Evolutionary conservation across 2,113 vertebrate genomes (phyloP).

Genomic region (Oxygymnocypris stewartii): DNA sequence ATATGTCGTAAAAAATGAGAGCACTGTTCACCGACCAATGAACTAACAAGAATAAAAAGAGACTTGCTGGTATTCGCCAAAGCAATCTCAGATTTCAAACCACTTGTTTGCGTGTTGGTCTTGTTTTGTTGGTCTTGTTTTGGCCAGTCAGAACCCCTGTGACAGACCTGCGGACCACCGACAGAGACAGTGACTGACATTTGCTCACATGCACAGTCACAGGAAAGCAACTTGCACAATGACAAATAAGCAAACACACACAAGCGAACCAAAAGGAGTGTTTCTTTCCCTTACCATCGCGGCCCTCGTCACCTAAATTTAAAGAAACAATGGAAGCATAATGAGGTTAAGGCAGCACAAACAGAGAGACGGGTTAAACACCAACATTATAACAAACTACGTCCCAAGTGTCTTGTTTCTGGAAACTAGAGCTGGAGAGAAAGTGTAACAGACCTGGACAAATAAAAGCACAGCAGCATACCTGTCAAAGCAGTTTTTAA

Average conservation of each 20-base stretch:
- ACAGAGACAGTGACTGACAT: slow-evolving; percentile 38
- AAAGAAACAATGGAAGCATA: slow-evolving; percentile 20
- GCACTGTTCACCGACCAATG: background rate
- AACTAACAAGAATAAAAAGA: background rate
- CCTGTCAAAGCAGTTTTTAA: background rate
- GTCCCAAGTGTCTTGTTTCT: background rate
- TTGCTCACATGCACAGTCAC: slow-evolving; percentile 22
- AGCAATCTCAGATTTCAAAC: slow-evolving; percentile 22
- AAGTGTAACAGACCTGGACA: background rate
- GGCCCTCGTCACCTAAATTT: slow-evolving; percentile 40
- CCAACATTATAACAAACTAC: background rate
- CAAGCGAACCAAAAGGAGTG: background rate
- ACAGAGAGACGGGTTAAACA: slow-evolving; percentile 36
- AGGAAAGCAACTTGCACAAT: slow-evolving; percentile 7
- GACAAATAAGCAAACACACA: slow-evolving; percentile 7
- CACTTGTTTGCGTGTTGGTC: slow-evolving; percentile 13
- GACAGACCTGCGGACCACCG: slow-evolving; percentile 5
- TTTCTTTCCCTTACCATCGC: slow-evolving; percentile 49
- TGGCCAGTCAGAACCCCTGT: slow-evolving; percentile 44
- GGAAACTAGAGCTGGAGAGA: background rate
- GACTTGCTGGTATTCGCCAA: background rate
- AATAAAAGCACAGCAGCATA: background rate
- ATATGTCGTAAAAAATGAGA: background rate
- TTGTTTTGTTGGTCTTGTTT: too few relatives aligned
- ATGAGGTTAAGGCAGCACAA: background rate